These are phyloP conservation scores for Atethmia centrago DNA, from an alignment of 2,888 invertebrate genomes.

Conservation along the genomic window DNA sequence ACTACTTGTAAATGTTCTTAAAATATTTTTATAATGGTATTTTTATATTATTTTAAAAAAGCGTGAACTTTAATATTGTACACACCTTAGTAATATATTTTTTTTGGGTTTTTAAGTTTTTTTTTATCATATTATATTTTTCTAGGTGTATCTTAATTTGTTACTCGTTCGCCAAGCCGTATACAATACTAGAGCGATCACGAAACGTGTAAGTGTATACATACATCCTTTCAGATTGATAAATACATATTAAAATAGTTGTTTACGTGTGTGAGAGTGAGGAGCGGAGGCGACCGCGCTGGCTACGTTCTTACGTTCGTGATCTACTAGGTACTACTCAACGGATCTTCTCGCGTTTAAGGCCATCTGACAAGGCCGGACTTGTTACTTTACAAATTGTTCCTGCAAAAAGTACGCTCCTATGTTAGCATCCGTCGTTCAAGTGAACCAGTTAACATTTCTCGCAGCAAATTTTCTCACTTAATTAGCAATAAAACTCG, in stretches of 20 bases:
- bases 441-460: constrained; percentile 50
- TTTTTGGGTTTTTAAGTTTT: constrained; percentile 75
- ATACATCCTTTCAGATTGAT: constrained; percentile 82
- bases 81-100: constrained; percentile 84
- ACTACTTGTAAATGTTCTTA: constrained; percentile 88
- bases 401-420: constrained; percentile 63
- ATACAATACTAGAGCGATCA: constrained; percentile 88
- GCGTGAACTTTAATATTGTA: constrained; percentile 88
- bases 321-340: constrained; percentile 56
- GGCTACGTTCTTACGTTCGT: constrained; percentile 54
- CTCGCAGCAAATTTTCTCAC: constrained; percentile 56
- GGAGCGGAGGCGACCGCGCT: constrained; percentile 73
- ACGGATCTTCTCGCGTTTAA: constrained; percentile 64
- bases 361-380: constrained; percentile 72
- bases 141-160: constrained; percentile 84
- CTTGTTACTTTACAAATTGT: constrained; percentile 69
- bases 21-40: constrained; percentile 84
- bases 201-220: constrained; percentile 83
- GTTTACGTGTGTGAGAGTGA: constrained; percentile 68
- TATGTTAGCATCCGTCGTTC: constrained; percentile 39
- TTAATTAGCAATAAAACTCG: constrained; percentile 59
- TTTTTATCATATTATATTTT: constrained; percentile 75
- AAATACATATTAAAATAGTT: constrained; percentile 88
- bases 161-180: constrained; percentile 87
- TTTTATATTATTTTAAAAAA: constrained; percentile 77